Conservation (phyloP, 2,797 vertebrate genomes). For the Momotus momota region DNA sequence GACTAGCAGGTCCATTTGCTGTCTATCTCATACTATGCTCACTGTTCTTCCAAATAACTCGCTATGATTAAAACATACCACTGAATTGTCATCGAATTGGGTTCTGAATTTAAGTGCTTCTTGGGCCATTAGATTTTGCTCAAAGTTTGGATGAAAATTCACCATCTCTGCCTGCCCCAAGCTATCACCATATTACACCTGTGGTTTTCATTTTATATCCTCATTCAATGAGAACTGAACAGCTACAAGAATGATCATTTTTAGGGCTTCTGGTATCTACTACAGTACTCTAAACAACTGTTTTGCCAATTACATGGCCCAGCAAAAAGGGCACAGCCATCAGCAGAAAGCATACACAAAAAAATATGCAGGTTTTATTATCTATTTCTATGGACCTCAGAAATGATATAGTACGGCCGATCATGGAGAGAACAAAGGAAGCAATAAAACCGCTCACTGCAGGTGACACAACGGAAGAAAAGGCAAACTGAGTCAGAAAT, state of each 20-base stretch:
- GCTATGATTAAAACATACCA: background rate
- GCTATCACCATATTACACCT: background rate
- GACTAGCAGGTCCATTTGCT: background rate
- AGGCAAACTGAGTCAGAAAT: too few relatives aligned
- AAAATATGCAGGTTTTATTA: too few relatives aligned
- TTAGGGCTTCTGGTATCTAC: background rate
- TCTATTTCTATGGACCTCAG: too few relatives aligned
- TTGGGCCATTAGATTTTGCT: background rate
- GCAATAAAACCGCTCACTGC: too few relatives aligned
- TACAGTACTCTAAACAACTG: background rate
- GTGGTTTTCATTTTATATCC: background rate
- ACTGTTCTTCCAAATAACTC: background rate
- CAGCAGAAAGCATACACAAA: too few relatives aligned
- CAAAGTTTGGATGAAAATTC: background rate
- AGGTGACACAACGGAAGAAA: too few relatives aligned
- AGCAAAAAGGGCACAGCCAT: too few relatives aligned
- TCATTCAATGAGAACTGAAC: background rate
- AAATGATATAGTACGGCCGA: too few relatives aligned
- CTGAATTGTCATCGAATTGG: background rate
- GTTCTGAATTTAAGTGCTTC: background rate
- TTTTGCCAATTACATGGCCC: too few relatives aligned
- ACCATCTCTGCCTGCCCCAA: background rate
- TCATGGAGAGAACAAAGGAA: too few relatives aligned
- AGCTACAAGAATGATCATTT: background rate
- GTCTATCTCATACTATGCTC: background rate